These are phyloP conservation scores for Nothocercus nigrocapillus DNA, from an alignment of 2,113 vertebrate genomes.

Conservation along the genomic window DNA sequence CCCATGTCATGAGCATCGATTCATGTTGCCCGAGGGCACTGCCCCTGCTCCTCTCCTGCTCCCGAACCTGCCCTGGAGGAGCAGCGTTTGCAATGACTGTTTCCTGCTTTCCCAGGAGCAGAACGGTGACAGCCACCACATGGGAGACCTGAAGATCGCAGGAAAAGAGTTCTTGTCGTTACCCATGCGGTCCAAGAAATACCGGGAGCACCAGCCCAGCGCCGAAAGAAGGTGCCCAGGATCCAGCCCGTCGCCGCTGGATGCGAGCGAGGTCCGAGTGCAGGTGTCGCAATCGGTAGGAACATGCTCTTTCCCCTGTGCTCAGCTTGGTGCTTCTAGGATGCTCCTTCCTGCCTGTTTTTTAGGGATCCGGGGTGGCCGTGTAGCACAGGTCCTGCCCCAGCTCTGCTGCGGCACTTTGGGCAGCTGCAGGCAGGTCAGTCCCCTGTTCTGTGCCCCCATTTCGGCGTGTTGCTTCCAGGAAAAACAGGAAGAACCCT, in stretches of 20 bases:
- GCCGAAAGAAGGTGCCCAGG: constrained; percentile 79
- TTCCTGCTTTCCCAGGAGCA: constrained; percentile 72
- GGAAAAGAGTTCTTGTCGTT: constrained; percentile 79
- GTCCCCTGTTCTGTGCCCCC: not conserved
- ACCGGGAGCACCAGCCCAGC: constrained; percentile 76
- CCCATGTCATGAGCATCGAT: not conserved
- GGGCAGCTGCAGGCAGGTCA: not conserved
- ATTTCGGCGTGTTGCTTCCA: too few species aligned
- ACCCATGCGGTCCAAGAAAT: constrained; percentile 80
- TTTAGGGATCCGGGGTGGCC: not conserved
- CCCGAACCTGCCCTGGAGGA: not conserved
- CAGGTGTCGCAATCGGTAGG: constrained; percentile 87
- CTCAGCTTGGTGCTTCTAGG: not conserved
- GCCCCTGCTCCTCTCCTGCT: not conserved
- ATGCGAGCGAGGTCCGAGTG: constrained; percentile 83
- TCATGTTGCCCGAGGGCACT: not conserved
- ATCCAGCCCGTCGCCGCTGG: constrained; percentile 74
- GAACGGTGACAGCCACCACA: constrained; percentile 88
- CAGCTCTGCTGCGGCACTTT: not conserved
- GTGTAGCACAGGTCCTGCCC: not conserved
- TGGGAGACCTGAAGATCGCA: constrained; percentile 79
- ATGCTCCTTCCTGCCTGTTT: not conserved
- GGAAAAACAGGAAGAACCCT: too few species aligned
- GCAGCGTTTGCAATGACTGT: not conserved
- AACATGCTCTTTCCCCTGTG: not conserved